Evolutionary conservation across 53 echinoderm and acorn worm genomes (phyloP).

Genomic region (Holothuria scabra): DNA sequence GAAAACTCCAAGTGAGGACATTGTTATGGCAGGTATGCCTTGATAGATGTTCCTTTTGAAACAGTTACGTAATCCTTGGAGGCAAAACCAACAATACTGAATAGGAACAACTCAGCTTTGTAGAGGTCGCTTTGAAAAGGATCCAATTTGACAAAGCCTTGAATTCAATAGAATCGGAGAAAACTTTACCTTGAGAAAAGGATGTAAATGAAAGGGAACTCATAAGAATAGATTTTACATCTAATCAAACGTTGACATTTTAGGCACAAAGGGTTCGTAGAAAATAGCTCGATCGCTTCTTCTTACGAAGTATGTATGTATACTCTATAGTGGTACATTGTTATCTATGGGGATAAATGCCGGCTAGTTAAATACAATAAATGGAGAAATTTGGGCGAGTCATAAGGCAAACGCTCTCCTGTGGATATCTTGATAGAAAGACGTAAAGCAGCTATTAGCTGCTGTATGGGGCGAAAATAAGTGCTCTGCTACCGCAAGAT

Average conservation of each 20-base stretch:
- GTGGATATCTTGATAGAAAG: no score
- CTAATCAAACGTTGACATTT: conserved; percentile 34
- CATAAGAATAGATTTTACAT: not conserved
- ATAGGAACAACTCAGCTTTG: not conserved
- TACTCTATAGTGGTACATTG: no score
- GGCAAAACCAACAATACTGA: conserved; percentile 28
- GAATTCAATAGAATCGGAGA: not conserved
- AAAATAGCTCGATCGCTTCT: conserved; percentile 6
- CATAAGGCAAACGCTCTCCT: no score
- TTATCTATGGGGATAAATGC: no score
- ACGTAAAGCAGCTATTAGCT: no score
- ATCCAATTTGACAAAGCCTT: conserved; percentile 1
- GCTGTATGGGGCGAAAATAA: no score
- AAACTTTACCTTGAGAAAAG: conserved; percentile 23
- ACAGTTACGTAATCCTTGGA: conserved; percentile 12
- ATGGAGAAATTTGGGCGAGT: no score
- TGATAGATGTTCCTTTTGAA: not conserved
- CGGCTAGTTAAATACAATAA: no score
- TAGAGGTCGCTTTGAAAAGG: conserved; percentile 11
- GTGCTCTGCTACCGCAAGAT: no score
- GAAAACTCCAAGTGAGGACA: not conserved
- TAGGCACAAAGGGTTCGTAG: conserved; percentile 4
- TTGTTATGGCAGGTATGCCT: not conserved
- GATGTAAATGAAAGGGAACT: conserved; percentile 5
- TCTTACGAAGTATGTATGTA: not conserved